phyloP scores from a whole-genome alignment of 2,888 invertebrate species.

The Julus scanicus region DNA sequence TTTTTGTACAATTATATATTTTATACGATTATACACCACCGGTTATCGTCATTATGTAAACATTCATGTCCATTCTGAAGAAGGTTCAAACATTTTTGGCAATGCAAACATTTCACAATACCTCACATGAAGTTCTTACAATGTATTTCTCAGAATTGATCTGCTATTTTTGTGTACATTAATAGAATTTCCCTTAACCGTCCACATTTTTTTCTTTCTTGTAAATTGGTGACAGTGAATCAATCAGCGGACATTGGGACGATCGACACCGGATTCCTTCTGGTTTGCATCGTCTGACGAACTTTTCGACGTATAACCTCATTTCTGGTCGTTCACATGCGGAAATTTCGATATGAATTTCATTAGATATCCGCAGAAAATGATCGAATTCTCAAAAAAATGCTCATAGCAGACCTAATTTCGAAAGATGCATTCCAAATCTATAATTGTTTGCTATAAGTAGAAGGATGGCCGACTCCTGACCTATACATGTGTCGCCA shows the following conservation, averaged over 20 bases:
- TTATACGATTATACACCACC: too few species aligned
- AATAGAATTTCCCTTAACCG: not conserved
- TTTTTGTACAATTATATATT: too few species aligned
- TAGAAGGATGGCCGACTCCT: not conserved
- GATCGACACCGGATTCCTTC: not conserved
- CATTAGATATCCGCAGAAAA: not conserved
- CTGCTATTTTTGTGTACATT: too few species aligned
- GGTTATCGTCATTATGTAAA: too few species aligned
- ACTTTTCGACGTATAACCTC: not conserved
- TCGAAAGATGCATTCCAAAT: not conserved
- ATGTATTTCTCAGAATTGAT: not conserved
- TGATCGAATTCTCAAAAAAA: slow-evolving; percentile 11
- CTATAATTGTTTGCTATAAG: not conserved
- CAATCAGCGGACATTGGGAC: not conserved
- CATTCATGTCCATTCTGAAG: too few species aligned
- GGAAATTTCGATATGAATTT: slow-evolving; percentile 8
- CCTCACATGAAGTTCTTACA: too few species aligned
- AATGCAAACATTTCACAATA: too few species aligned
- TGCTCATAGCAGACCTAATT: not conserved
- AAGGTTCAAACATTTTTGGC: too few species aligned
- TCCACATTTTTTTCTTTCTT: not conserved
- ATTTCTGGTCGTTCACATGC: slow-evolving; percentile 1
- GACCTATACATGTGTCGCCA: not conserved
- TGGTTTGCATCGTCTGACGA: not conserved
- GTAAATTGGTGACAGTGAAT: not conserved